These are phyloP conservation scores for Amblyopsis hoosieri DNA, from an alignment of 2,797 vertebrate genomes.

Conservation along the genomic window DNA sequence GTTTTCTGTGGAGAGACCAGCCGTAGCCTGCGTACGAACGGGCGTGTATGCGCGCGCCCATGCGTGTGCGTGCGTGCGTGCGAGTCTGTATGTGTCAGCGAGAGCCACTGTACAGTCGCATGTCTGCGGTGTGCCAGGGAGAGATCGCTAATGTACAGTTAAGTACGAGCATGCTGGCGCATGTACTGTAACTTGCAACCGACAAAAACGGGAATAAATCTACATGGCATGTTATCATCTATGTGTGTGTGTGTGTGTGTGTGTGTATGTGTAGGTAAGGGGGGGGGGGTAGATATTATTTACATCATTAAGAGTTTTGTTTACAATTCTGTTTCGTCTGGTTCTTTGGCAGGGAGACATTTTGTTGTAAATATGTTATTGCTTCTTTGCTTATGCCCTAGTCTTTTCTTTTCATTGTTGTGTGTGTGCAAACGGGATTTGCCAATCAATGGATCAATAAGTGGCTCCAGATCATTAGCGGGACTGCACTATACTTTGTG, in stretches of 20 bases:
- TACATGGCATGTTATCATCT: neutral
- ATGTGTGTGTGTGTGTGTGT: too few species aligned
- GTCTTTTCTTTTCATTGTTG: neutral
- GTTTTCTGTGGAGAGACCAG: conserved; percentile 47
- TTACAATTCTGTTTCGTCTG: conserved; percentile 6
- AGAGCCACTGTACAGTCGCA: conserved; percentile 33
- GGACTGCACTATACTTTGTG: conserved; percentile 23
- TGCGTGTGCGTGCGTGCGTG: conserved; percentile 1
- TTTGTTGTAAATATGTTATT: neutral
- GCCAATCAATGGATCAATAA: conserved; percentile 47
- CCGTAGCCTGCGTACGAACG: conserved; percentile 9
- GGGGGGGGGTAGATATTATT: too few species aligned
- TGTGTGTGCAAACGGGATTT: conserved; percentile 45
- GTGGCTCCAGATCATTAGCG: conserved; percentile 42
- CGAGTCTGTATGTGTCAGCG: conserved; percentile 9
- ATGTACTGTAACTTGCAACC: neutral
- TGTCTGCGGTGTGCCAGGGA: conserved; percentile 45
- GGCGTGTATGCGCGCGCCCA: conserved; percentile 2
- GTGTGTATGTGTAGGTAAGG: too few species aligned
- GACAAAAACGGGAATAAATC: conserved; percentile 4
- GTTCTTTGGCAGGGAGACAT: conserved; percentile 6
- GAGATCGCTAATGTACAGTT: neutral
- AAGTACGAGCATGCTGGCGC: neutral
- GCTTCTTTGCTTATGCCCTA: neutral
- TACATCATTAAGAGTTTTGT: neutral